Evolutionary conservation across 1,140 invertebrate genomes (phyloP).

Genomic region (Bradysia coprophila): DNA sequence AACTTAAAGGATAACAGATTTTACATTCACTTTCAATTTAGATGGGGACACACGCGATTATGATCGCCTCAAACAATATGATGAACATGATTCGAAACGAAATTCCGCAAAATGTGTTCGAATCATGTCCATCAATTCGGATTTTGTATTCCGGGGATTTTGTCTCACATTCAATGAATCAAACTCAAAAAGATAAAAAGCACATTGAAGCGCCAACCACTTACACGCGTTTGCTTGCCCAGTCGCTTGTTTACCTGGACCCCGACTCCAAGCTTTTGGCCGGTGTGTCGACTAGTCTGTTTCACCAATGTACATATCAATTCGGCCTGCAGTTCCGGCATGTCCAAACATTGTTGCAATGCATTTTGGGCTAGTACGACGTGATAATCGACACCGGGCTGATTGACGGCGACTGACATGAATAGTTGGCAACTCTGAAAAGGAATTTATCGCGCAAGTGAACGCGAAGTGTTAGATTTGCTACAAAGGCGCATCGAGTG

Average conservation of each 20-base stretch:
- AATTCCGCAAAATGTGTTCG: too few relatives aligned
- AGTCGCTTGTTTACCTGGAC: slow-evolving; percentile 64
- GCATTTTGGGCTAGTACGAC: slow-evolving; percentile 89
- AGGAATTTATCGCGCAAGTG: slow-evolving; percentile 6
- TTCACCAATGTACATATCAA: slow-evolving; percentile 78
- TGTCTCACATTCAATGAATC: too few relatives aligned
- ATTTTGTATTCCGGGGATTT: too few relatives aligned
- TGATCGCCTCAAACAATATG: too few relatives aligned
- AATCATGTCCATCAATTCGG: too few relatives aligned
- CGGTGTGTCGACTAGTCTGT: slow-evolving; percentile 76
- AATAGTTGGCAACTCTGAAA: slow-evolving; percentile 79
- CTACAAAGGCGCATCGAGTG: too few relatives aligned
- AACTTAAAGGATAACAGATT: too few relatives aligned
- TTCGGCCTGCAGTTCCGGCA: slow-evolving; percentile 79
- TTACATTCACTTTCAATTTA: too few relatives aligned
- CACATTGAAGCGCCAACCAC: slow-evolving; percentile 7
- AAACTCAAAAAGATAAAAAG: neutral
- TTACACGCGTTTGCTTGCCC: slow-evolving; percentile 27
- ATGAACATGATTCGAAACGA: too few relatives aligned
- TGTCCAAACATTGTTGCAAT: slow-evolving; percentile 73
- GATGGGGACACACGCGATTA: too few relatives aligned
- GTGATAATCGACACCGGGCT: slow-evolving; percentile 89
- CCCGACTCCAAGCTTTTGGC: slow-evolving; percentile 54
- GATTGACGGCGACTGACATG: slow-evolving; percentile 84
- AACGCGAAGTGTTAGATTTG: neutral